phyloP scores from a whole-genome alignment of 1,140 invertebrate genomes.

The Lithobius niger region DNA sequence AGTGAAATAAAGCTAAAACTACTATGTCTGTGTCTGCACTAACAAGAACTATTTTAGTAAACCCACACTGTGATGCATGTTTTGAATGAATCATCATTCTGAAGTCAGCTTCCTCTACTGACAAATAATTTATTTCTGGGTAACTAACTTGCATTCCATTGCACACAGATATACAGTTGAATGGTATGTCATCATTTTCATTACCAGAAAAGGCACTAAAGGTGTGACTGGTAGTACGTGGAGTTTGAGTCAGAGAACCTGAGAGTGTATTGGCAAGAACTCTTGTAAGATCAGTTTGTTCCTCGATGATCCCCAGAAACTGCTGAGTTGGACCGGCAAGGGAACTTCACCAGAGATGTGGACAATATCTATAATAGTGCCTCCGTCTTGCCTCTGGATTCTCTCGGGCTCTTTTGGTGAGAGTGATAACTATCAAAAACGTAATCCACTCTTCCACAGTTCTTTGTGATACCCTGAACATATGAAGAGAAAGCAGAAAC shows the following conservation, averaged over 20 bases:
- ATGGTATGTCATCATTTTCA: neutral
- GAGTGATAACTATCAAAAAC: too few species aligned
- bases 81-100: neutral
- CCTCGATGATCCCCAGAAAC: too few species aligned
- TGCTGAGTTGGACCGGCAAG: too few species aligned
- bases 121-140: neutral
- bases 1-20: neutral
- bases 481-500: neutral
- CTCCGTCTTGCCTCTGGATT: neutral
- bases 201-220: neutral
- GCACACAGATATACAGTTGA: neutral
- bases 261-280: neutral
- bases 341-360: neutral
- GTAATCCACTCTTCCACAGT: neutral
- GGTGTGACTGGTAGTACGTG: neutral
- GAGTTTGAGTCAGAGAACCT: neutral
- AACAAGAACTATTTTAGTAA: neutral
- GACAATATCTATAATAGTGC: neutral
- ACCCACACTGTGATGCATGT: neutral
- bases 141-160: neutral
- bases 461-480: neutral
- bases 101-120: neutral
- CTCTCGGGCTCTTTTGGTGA: neutral
- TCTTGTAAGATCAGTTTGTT: neutral
- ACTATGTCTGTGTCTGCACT: neutral